phyloP scores from a whole-genome alignment of 2,888 invertebrate species.

The Onchidella celtica region DNA sequence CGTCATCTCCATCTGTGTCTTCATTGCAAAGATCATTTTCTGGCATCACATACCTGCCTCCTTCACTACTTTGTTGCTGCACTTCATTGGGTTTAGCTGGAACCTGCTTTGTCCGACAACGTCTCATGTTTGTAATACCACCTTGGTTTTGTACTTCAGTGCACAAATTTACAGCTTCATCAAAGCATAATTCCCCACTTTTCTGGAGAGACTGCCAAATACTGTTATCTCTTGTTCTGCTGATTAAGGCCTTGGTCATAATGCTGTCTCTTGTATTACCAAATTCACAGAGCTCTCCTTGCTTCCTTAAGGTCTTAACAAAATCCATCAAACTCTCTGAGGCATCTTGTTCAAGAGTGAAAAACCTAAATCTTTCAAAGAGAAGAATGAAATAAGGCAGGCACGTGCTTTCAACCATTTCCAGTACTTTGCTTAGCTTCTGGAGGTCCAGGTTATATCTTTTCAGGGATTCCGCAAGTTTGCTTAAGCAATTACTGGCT shows the following conservation, averaged over 20 bases:
- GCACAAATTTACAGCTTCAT: constrained; percentile 36
- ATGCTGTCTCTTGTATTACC: constrained; percentile 32
- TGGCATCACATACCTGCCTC: constrained; percentile 21
- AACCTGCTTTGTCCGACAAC: background rate
- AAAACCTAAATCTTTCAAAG: constrained; percentile 41
- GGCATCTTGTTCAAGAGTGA: constrained; percentile 26
- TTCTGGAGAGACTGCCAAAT: constrained; percentile 18
- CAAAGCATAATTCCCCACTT: constrained; percentile 26
- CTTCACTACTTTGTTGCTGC: background rate
- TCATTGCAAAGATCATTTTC: background rate
- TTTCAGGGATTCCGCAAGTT: constrained; percentile 11
- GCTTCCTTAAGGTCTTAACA: constrained; percentile 20
- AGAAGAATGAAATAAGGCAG: constrained; percentile 37
- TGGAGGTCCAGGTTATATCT: constrained; percentile 2
- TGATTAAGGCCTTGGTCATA: constrained; percentile 33
- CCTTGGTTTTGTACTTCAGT: background rate
- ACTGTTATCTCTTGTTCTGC: constrained; percentile 15
- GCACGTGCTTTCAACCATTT: constrained; percentile 24
- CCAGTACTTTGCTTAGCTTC: constrained; percentile 14
- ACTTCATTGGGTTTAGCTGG: background rate
- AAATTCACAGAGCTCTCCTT: constrained; percentile 42
- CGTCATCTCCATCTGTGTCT: constrained; percentile 11
- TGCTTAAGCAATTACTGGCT: background rate
- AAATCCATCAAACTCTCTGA: constrained; percentile 38
- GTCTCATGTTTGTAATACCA: background rate